Evolutionary conservation across 2,888 invertebrate species (phyloP), one percentile per base, ranked within the genome.

Genomic region (Brachypterus glaber): DNA sequence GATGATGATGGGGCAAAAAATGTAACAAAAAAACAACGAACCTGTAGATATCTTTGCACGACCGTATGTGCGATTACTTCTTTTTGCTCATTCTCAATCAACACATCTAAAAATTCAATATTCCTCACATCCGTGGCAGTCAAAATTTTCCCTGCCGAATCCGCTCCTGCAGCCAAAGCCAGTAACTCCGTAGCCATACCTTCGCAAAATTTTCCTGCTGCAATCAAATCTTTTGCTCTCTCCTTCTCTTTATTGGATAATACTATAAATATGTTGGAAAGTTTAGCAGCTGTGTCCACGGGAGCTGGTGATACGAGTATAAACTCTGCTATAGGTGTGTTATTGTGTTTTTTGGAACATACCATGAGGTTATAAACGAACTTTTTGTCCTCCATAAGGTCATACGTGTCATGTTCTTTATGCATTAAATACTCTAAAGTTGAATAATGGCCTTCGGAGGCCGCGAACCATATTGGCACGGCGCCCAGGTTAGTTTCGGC

Each of bases 301-400:
- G 97, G 97, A 3, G 97, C 97, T n/a, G 95, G 93, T 1, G 96
- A 96, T n/a, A 95, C 89, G 41, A 98, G 71, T 16, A 98, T 86
- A 64, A 98, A 98, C 63, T 98, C 97, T 62, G 95, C 90, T 45
- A 98, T 89, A 0, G 97, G 95, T 56, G 88, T 85, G 65, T 97
- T 95, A 59, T 91, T 86, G 68, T 91, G 79, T 68, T 88, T 89
- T 65, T 95, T 95, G 15, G 93, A 92, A 64, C 93, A 92, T 24
- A 95, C 86, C 92, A 98, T 98, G 55, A 98, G 71, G 63, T 98
- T 97, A 67, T 95, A 96, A 35, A 96, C 89, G 64, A 97, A 98
- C 74, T 93, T 82, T 59, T 88, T 82, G 62, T 98, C 97, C 48
- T 97, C 97, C 93, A 98, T 96, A 8, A 98, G 72, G 4, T 84